Evolutionary conservation across 2,888 invertebrate genomes (phyloP).

Genomic region (Epirrita christyi): DNA sequence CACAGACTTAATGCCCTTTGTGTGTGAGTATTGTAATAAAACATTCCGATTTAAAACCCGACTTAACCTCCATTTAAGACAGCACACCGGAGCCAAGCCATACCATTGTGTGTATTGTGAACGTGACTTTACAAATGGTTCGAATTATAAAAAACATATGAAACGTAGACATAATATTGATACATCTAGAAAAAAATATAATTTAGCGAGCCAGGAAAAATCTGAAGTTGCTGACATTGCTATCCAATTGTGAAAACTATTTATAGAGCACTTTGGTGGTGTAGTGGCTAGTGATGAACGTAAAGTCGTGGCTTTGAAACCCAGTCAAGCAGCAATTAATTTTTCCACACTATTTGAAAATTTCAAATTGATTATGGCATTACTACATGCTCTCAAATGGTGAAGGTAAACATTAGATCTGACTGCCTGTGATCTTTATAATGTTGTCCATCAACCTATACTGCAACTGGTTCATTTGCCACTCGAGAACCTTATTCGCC

Average conservation of each 20-base stretch:
- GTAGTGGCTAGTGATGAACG: no score
- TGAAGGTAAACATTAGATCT: no score
- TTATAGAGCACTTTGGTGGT: no score
- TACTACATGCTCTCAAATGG: no score
- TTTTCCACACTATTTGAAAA: no score
- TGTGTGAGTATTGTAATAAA: slow-evolving; percentile 75
- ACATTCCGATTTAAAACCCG: slow-evolving; percentile 75
- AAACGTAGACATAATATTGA: slow-evolving; percentile 74
- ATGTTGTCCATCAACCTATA: no score
- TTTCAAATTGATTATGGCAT: no score
- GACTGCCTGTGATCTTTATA: no score
- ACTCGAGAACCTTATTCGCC: no score
- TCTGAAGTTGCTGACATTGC: slow-evolving; percentile 32
- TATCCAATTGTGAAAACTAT: neutral
- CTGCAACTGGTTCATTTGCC: no score
- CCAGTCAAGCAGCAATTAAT: no score
- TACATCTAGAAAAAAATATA: slow-evolving; percentile 63
- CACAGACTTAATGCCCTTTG: slow-evolving; percentile 74
- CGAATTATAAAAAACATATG: slow-evolving; percentile 80
- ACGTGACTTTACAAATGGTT: slow-evolving; percentile 77
- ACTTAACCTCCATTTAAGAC: slow-evolving; percentile 71
- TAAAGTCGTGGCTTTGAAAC: no score
- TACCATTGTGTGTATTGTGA: slow-evolving; percentile 73
- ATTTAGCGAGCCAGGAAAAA: slow-evolving; percentile 44
- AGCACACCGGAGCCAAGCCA: slow-evolving; percentile 78